Percentiles rank a stretch among this genome's conserved stretches.
Conservation (phyloP, 2,113 vertebrate species). For the Collichthys lucidus region DNA sequence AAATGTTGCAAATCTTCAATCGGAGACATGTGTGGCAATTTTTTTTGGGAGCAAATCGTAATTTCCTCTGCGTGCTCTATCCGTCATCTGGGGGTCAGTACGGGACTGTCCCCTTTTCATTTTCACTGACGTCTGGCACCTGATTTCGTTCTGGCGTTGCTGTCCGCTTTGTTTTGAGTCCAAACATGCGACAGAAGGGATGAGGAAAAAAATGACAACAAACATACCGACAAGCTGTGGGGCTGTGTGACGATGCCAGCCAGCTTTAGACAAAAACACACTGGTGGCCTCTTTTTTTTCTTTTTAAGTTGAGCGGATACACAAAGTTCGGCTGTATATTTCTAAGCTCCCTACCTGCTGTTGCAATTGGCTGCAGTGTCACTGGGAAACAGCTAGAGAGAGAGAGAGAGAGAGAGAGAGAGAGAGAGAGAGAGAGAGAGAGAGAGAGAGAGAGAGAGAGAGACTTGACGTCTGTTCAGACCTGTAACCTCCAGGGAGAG, state of each 20-base stretch:
- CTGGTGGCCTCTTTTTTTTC: neutral
- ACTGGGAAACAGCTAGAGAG: conserved; percentile 16
- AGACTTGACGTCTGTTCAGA: neutral
- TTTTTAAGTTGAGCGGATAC: conserved; percentile 15
- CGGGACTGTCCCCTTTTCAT: conserved; percentile 14
- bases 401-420: too few species aligned
- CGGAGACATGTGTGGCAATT: too few species aligned
- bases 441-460: neutral
- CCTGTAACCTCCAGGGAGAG: conserved; percentile 34
- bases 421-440: neutral
- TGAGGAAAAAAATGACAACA: conserved; percentile 58
- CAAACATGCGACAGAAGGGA: conserved; percentile 71
- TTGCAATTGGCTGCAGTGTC: conserved; percentile 11
- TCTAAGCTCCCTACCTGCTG: conserved; percentile 41
- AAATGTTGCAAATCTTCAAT: neutral
- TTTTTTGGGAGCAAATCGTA: conserved; percentile 3
- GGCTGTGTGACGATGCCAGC: conserved; percentile 29
- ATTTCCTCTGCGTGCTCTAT: conserved; percentile 38
- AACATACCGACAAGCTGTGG: conserved; percentile 50
- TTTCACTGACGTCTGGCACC: conserved; percentile 62
- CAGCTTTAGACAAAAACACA: conserved; percentile 25
- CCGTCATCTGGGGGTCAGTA: conserved; percentile 50
- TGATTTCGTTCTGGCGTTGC: conserved; percentile 59
- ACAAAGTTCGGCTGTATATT: conserved; percentile 2
- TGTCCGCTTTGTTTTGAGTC: conserved; percentile 72